Percentiles rank a stretch among this genome's conserved stretches.
These are phyloP conservation scores for Onychostoma macrolepis DNA, from an alignment of 2,113 vertebrate species.

Conservation along the genomic window DNA sequence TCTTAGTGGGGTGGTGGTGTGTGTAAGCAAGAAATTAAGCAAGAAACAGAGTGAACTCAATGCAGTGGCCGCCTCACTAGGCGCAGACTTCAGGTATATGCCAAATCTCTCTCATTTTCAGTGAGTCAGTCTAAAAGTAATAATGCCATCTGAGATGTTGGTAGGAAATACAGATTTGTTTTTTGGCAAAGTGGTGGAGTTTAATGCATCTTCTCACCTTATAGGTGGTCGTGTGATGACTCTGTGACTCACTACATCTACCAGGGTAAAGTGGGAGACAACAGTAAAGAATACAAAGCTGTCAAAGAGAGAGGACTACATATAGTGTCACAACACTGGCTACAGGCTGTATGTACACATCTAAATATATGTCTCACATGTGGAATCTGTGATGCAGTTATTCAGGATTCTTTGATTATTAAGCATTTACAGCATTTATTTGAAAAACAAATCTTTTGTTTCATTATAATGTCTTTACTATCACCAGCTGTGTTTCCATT, in stretches of 20 bases:
- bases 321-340: slow-evolving; percentile 93
- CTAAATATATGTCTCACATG: not conserved
- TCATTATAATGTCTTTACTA: too few species aligned
- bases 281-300: slow-evolving; percentile 87
- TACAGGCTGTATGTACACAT: slow-evolving; percentile 82
- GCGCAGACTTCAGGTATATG: slow-evolving; percentile 92
- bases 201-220: slow-evolving; percentile 12
- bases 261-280: slow-evolving; percentile 92
- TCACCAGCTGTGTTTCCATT: too few species aligned
- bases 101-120: not conserved
- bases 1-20: slow-evolving; percentile 83
- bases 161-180: not conserved
- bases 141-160: not conserved
- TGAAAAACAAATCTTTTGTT: not conserved
- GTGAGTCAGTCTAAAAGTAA: not conserved
- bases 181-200: not conserved
- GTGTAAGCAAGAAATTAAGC: slow-evolving; percentile 91
- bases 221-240: slow-evolving; percentile 93
- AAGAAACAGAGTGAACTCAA: slow-evolving; percentile 92
- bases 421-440: not conserved
- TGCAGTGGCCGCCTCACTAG: slow-evolving; percentile 87
- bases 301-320: slow-evolving; percentile 88
- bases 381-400: not conserved
- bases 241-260: slow-evolving; percentile 97
- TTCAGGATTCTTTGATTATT: not conserved